Base-by-base conservation (phyloP, 53 echinoderm and acorn worm genomes). In the Astropecten irregularis region DNA sequence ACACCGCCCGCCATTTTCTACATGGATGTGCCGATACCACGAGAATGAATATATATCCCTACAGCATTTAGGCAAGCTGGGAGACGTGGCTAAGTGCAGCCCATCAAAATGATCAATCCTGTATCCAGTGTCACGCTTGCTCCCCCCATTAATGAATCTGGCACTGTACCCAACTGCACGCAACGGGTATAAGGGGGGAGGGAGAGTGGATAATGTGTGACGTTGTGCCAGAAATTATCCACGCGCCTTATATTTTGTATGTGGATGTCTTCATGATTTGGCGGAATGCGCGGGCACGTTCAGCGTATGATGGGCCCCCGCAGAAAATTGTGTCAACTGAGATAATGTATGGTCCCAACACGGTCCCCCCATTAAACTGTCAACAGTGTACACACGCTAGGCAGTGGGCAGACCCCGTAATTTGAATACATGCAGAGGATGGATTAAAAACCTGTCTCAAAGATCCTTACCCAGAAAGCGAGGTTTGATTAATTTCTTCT, bases 41-140 rank as follows among this genome's bases (percentile, higher is more conserved):
- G n/a, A n/a, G n/a, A n/a, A n/a, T n/a, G 23, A 15, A 40, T 21
- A 68, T 44, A 27, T 42, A 20, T 10, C 3, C 25, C 23, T 21
- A 2, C 14, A 34, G 13, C 65, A 68, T 25, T 32, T 16, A 18
- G 32, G 31, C 23, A 42, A 60, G 22, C 21, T 21, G 33, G 66
- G 66, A 21, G 33, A 62, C 62, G 46, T 47, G 79, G 21, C 44
- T 62, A 46, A 61, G 77, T 61, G 47, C 46, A 44, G 42, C 29
- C 60, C 79, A 16, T 29, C 61, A 79, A 23, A 76, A 42, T 62
- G 46, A 61, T 79, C 56, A 18, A 14, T 35, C 16, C 38, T 3
- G 76, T 76, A 44, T 76, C 65, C 39, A 40, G 57, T 76, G 56
- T 76, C 76, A 76, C 40, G 76, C 39, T 76, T 55, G 34, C 18